These are phyloP conservation scores for Endomychus coccineus DNA, from an alignment of 2,888 invertebrate species.

Conservation along the genomic window DNA sequence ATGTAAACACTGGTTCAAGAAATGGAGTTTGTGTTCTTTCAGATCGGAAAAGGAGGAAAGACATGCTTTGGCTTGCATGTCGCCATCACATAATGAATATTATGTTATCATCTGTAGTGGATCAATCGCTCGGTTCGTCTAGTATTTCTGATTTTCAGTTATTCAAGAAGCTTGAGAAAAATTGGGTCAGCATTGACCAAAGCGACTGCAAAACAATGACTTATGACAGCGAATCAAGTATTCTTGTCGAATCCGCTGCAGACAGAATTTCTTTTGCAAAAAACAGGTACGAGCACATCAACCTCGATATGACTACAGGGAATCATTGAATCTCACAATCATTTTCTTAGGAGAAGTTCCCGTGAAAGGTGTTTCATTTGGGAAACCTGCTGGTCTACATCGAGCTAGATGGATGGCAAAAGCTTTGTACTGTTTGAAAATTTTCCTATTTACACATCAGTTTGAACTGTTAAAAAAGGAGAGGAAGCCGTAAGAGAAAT, in stretches of 20 bases:
- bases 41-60: no score
- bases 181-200: no score
- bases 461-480: constrained; percentile 1
- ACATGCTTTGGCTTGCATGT: not conserved
- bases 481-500: no score
- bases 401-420: not conserved
- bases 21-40: no score
- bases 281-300: not conserved
- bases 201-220: constrained; percentile 1
- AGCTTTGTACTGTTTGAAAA: constrained; percentile 2
- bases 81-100: constrained; percentile 3
- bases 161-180: not conserved
- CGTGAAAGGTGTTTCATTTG: not conserved
- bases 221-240: no score
- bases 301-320: constrained; percentile 1
- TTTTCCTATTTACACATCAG: constrained; percentile 2
- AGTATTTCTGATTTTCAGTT: not conserved
- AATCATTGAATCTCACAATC: no score
- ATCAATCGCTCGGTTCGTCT: constrained; percentile 1
- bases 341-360: not conserved
- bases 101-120: not conserved
- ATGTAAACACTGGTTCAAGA: no score
- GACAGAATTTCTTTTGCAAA: constrained; percentile 1
- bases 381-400: not conserved
- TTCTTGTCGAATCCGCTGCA: no score